A percentile compares a stretch with the other conserved stretches of the same genome.
These are phyloP conservation scores for Tautogolabrus adspersus DNA, from an alignment of 2,113 vertebrate species.

Conservation along the genomic window DNA sequence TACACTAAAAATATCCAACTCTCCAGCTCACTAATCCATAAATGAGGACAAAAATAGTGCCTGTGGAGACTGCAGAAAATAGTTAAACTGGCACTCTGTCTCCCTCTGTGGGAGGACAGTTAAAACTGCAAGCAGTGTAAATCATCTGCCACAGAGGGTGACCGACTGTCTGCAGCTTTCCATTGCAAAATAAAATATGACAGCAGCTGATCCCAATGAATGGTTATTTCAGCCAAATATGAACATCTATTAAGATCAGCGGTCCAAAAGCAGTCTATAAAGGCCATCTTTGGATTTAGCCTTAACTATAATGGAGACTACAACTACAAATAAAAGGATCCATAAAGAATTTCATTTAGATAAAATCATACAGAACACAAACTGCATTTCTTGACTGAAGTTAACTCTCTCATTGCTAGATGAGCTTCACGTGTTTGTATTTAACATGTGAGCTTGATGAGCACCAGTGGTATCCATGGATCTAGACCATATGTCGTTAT, in stretches of 20 bases:
- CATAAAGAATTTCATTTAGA: background rate
- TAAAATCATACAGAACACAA: background rate
- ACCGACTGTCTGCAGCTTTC: constrained; percentile 1
- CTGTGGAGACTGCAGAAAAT: background rate
- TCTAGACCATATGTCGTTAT: too few relatives aligned
- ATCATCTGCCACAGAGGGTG: background rate
- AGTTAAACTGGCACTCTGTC: constrained; percentile 8
- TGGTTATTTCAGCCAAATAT: background rate
- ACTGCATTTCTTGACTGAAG: background rate
- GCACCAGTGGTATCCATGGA: background rate
- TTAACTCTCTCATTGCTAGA: background rate
- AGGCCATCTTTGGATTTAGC: background rate
- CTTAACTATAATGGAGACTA: background rate
- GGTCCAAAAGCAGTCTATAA: background rate
- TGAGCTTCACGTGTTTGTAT: background rate
- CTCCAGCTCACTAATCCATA: background rate
- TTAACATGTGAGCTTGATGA: background rate
- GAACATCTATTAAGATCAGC: background rate
- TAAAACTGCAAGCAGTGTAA: constrained; percentile 14
- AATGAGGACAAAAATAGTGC: background rate
- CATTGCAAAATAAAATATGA: background rate
- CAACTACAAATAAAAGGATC: background rate
- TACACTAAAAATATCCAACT: background rate
- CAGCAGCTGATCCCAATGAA: background rate
- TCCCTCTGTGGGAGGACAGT: constrained; percentile 42